Evolutionary conservation across 2,888 invertebrate genomes (phyloP).

Genomic region (Lingula anatina): DNA sequence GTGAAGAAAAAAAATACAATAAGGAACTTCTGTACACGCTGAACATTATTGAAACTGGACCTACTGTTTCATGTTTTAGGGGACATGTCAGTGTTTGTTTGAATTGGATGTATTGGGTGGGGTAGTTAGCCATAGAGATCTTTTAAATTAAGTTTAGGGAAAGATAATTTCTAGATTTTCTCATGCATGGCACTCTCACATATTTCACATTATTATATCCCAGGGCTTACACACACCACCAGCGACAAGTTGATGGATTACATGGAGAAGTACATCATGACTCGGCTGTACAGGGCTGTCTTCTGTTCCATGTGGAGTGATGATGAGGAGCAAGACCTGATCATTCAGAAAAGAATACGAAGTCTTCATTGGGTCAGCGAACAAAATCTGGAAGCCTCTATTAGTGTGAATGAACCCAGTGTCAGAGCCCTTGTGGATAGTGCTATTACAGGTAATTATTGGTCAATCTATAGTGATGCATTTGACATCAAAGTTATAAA

Average conservation of each 20-base stretch:
- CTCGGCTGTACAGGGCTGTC: conserved; percentile 75
- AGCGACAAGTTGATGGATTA: conserved; percentile 83
- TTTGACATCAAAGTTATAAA: conserved; percentile 1
- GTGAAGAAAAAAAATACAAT: no score
- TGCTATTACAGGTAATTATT: conserved; percentile 85
- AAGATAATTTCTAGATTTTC: no score
- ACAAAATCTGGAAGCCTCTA: conserved; percentile 84
- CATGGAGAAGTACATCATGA: conserved; percentile 87
- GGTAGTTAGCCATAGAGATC: no score
- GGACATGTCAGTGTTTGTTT: no score
- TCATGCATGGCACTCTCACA: no score
- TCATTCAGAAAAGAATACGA: conserved; percentile 82
- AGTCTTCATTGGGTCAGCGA: conserved; percentile 95
- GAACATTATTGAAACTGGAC: no score
- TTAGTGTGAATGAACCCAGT: conserved; percentile 77
- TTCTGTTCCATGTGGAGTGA: conserved; percentile 85
- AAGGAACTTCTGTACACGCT: no score
- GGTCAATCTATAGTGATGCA: neutral
- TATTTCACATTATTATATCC: no score
- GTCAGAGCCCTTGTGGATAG: conserved; percentile 87
- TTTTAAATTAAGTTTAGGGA: no score
- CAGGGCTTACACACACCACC: no score
- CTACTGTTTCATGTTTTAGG: no score
- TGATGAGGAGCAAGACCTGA: conserved; percentile 84
- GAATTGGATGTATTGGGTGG: no score